phyloP scores from a whole-genome alignment of 2,888 invertebrate species.

The Plebejus argus region DNA sequence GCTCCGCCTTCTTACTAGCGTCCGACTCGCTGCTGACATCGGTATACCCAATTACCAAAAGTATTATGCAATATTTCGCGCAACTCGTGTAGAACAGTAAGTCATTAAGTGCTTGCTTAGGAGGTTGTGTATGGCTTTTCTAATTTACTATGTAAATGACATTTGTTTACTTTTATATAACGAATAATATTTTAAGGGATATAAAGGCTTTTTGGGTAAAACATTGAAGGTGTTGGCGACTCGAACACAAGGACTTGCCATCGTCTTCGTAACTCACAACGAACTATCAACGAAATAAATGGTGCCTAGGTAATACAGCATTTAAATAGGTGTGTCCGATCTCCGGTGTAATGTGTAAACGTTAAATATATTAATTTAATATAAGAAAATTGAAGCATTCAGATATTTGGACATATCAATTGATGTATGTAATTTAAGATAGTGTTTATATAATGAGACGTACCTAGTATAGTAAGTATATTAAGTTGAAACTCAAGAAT shows the following conservation, averaged over 20 bases:
- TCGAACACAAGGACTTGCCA: constrained; percentile 72
- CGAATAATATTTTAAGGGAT: constrained; percentile 59
- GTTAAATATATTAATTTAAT: constrained; percentile 62
- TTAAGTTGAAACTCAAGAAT: constrained; percentile 76
- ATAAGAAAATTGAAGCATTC: constrained; percentile 67
- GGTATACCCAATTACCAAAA: constrained; percentile 72
- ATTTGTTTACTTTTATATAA: constrained; percentile 52
- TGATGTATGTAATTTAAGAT: constrained; percentile 65
- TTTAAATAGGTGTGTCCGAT: constrained; percentile 67
- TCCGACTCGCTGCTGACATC: constrained; percentile 58
- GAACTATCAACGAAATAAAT: constrained; percentile 64
- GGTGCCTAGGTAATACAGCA: constrained; percentile 60
- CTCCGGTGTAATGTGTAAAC: constrained; percentile 70
- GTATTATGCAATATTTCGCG: constrained; percentile 70
- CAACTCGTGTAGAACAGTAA: constrained; percentile 56
- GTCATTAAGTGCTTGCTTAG: constrained; percentile 56
- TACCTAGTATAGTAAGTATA: constrained; percentile 70
- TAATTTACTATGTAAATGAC: constrained; percentile 55
- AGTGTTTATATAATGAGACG: constrained; percentile 76
- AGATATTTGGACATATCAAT: constrained; percentile 71
- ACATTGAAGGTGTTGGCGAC: constrained; percentile 78
- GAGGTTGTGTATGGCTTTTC: constrained; percentile 54
- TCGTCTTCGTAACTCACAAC: constrained; percentile 71
- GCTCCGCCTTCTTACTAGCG: constrained; percentile 76
- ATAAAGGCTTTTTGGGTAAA: constrained; percentile 66